phyloP scores from a whole-genome alignment of 2,888 invertebrate species.

The Drosophila flavopinicola region DNA sequence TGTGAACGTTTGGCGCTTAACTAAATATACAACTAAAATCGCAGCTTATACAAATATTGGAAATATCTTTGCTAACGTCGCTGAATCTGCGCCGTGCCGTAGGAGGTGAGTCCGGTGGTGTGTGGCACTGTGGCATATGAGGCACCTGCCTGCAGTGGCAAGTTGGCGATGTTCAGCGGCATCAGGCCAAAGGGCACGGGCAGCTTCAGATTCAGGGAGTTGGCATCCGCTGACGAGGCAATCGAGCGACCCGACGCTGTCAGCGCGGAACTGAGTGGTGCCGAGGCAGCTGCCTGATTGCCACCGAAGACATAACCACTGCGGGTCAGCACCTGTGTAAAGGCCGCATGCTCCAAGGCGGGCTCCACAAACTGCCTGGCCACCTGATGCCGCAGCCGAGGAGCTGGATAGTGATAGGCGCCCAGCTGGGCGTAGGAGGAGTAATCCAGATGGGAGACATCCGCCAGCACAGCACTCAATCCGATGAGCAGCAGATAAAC shows the following conservation, averaged over 20 bases:
- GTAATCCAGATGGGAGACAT: conserved; percentile 69
- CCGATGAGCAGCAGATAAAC: conserved; percentile 11
- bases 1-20: conserved; percentile 8
- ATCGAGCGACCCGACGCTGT: conserved; percentile 46
- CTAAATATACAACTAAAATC: conserved; percentile 27
- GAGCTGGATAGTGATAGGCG: conserved; percentile 77
- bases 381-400: conserved; percentile 51
- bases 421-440: conserved; percentile 55
- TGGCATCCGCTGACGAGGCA: conserved; percentile 43
- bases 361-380: conserved; percentile 70
- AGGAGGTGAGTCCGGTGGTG: conserved; percentile 77
- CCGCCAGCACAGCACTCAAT: conserved; percentile 42
- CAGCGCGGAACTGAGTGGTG: conserved; percentile 22
- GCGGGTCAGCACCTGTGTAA: conserved; percentile 74
- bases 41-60: conserved; percentile 32
- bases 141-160: conserved; percentile 80
- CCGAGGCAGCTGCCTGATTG: conserved; percentile 21
- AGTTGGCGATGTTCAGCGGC: conserved; percentile 75
- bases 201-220: conserved; percentile 76
- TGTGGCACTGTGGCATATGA: conserved; percentile 74
- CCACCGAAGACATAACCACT: conserved; percentile 73
- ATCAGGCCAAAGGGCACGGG: conserved; percentile 78
- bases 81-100: conserved; percentile 78
- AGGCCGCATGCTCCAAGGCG: conserved; percentile 77
- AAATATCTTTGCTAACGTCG: conserved; percentile 53